Conservation (phyloP, 2,888 invertebrate genomes). For the Drosophila pseudotalamancana region DNA sequence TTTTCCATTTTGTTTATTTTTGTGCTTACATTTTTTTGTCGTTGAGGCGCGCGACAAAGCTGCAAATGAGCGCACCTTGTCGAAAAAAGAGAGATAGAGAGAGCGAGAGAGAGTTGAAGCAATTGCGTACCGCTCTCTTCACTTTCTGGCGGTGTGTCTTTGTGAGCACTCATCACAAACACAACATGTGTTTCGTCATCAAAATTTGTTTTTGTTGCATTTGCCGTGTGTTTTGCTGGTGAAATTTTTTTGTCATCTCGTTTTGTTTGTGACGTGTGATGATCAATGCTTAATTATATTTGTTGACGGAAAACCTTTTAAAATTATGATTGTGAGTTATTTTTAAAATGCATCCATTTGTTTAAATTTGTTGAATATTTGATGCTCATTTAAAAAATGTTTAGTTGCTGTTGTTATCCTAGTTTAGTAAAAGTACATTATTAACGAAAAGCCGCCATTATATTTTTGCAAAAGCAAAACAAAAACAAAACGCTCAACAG, state of each 20-base stretch:
- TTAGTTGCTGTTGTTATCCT: neutral
- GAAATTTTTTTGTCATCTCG: slow-evolving; percentile 22
- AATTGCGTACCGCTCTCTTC: slow-evolving; percentile 18
- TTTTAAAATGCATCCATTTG: no score
- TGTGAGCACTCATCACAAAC: slow-evolving; percentile 48
- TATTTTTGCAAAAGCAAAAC: slow-evolving; percentile 45
- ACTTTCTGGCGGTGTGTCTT: neutral
- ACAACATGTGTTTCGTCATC: slow-evolving; percentile 81
- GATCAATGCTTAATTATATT: slow-evolving; percentile 12
- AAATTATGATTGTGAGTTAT: no score
- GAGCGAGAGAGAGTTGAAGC: neutral
- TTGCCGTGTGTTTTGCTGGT: slow-evolving; percentile 50
- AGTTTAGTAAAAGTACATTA: neutral
- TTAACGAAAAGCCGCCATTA: slow-evolving; percentile 55
- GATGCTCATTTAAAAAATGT: neutral
- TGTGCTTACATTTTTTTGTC: slow-evolving; percentile 65
- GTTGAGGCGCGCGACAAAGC: slow-evolving; percentile 62
- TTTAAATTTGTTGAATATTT: neutral
- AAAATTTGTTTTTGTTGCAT: slow-evolving; percentile 64
- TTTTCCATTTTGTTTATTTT: slow-evolving; percentile 64
- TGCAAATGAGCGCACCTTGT: slow-evolving; percentile 53
- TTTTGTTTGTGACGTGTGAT: slow-evolving; percentile 8
- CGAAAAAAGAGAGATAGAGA: neutral
- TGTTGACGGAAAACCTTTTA: slow-evolving; percentile 4
- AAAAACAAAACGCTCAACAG: slow-evolving; percentile 22